phyloP scores from a whole-genome alignment of 2,113 vertebrate genomes.

The Pantherophis guttatus region DNA sequence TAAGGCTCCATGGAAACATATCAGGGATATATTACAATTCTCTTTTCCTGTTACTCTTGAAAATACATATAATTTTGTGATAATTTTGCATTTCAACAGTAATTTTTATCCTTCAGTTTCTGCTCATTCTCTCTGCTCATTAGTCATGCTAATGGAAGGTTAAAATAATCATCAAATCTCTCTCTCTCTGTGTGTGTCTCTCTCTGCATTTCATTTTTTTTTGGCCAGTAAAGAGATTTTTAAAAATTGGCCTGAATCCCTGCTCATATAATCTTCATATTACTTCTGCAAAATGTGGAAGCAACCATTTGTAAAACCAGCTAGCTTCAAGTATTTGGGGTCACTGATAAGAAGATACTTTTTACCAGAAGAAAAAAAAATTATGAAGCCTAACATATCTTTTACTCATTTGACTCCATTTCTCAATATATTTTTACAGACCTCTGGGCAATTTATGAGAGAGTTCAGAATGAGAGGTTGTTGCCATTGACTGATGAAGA shows the following conservation, averaged over 20 bases:
- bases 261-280: not conserved
- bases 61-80: not conserved
- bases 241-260: not conserved
- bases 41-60: not conserved
- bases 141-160: conserved; percentile 16
- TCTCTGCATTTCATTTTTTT: not conserved
- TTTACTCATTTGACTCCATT: not conserved
- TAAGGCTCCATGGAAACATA: not conserved
- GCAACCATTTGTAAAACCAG: conserved; percentile 3
- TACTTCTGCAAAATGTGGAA: not conserved
- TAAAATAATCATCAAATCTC: not conserved
- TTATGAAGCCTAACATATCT: not conserved
- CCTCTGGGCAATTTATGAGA: not conserved
- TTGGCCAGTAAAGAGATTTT: not conserved
- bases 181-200: not conserved
- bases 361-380: not conserved
- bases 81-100: not conserved
- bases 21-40: not conserved
- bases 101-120: not conserved
- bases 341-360: not conserved
- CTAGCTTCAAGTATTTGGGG: not conserved
- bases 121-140: not conserved
- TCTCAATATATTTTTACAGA: not conserved
- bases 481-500: not conserved
- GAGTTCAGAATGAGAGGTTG: not conserved